These are phyloP conservation scores for Eulemur rufifrons DNA, from an alignment of 2,113 vertebrate species.

Conservation along the genomic window DNA sequence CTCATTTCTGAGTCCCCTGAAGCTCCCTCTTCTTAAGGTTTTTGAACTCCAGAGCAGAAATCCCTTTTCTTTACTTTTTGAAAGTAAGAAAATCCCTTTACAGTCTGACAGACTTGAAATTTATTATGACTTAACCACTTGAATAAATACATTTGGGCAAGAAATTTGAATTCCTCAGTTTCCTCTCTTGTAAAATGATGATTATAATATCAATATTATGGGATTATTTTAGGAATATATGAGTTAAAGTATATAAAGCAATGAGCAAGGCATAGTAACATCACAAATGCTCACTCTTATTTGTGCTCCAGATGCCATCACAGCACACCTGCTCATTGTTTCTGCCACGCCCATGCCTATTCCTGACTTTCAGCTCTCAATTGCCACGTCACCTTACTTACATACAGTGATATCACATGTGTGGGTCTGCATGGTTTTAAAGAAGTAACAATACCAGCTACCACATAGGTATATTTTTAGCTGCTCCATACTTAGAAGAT, in stretches of 20 bases:
- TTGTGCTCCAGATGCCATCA: too few relatives aligned
- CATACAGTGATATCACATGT: accelerated
- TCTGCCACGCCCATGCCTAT: accelerated
- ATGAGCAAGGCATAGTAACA: background rate
- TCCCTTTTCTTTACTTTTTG: background rate
- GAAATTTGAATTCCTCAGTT: background rate
- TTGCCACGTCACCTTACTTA: accelerated
- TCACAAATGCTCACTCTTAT: accelerated
- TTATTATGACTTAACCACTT: background rate
- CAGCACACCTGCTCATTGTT: background rate
- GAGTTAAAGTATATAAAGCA: background rate
- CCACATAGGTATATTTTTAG: too few relatives aligned
- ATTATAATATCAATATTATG: background rate
- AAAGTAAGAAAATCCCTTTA: background rate
- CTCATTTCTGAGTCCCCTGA: background rate
- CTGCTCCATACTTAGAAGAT: background rate
- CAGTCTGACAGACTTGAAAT: background rate
- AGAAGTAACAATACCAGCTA: accelerated
- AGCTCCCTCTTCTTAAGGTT: background rate
- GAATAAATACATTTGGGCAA: background rate
- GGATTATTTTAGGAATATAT: background rate
- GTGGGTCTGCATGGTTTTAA: background rate
- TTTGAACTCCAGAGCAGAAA: background rate
- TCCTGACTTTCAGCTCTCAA: background rate
- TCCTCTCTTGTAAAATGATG: background rate